Conservation (phyloP, 1,140 invertebrate genomes). For the Diorhabda sublineata region DNA sequence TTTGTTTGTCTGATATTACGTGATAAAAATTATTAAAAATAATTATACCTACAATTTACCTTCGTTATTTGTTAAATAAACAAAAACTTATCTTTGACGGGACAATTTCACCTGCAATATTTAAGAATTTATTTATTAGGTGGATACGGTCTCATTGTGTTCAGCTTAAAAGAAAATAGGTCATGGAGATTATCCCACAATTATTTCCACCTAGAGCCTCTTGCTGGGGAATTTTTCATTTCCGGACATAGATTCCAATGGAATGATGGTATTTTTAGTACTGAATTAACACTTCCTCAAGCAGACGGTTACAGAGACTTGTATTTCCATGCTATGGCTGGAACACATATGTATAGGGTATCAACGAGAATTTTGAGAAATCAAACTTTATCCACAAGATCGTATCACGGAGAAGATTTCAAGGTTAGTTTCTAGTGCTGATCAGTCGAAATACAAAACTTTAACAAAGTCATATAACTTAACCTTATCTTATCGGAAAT, state of each 20-base stretch:
- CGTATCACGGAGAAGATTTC: slow-evolving; percentile 56
- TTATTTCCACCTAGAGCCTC: slow-evolving; percentile 68
- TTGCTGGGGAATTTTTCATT: slow-evolving; percentile 63
- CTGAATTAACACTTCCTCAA: slow-evolving; percentile 56
- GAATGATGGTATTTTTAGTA: slow-evolving; percentile 69
- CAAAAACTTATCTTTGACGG: no score
- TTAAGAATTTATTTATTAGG: slow-evolving; percentile 30
- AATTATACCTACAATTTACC: no score
- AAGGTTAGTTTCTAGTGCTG: slow-evolving; percentile 27
- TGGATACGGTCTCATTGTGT: slow-evolving; percentile 65
- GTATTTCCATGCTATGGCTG: slow-evolving; percentile 69
- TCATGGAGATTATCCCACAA: slow-evolving; percentile 70
- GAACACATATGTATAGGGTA: slow-evolving; percentile 60
- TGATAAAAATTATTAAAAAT: no score
- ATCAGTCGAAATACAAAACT: no score
- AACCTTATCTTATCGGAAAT: no score
- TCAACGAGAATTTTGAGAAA: slow-evolving; percentile 62
- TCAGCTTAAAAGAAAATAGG: slow-evolving; percentile 56
- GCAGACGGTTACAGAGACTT: slow-evolving; percentile 54
- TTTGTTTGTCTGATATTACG: no score
- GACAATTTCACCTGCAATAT: no score
- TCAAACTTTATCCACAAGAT: slow-evolving; percentile 52
- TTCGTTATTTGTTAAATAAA: no score
- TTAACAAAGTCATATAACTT: no score
- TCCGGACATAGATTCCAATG: slow-evolving; percentile 62